Percentiles rank a stretch among this genome's conserved stretches.
phyloP scores from a whole-genome alignment of 2,888 invertebrate species.

The Choreutis nemorana region DNA sequence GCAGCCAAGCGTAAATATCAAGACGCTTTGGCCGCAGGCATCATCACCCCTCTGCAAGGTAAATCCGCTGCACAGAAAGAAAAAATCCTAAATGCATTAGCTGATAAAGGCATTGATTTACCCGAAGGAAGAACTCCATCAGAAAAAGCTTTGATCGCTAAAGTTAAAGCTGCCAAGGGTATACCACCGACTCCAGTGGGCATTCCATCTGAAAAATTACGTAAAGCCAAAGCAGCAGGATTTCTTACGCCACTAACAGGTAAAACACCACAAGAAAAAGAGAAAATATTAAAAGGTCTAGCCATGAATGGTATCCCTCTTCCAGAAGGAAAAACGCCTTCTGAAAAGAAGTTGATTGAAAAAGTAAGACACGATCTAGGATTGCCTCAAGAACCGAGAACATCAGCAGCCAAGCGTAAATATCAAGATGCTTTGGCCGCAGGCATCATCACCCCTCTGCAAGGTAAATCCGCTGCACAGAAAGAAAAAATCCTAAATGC shows the following conservation, averaged over 20 bases:
- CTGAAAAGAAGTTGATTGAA: conserved; percentile 17
- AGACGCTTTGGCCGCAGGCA: conserved; percentile 14
- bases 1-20: conserved; percentile 12
- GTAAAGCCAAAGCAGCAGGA: conserved; percentile 19
- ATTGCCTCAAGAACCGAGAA: conserved; percentile 19
- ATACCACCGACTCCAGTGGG: conserved; percentile 13
- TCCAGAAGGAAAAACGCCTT: conserved; percentile 18
- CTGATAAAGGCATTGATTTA: conserved; percentile 8
- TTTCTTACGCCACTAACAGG: conserved; percentile 20
- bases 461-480: conserved; percentile 16
- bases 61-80: conserved; percentile 12
- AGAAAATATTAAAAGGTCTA: conserved; percentile 16
- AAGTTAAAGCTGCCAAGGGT: conserved; percentile 10
- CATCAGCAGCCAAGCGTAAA: conserved; percentile 14
- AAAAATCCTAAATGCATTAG: conserved; percentile 10
- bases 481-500: conserved; percentile 17
- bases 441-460: conserved; percentile 17
- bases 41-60: conserved; percentile 11
- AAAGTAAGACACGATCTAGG: conserved; percentile 20
- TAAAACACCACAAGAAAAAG: conserved; percentile 17
- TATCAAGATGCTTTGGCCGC: conserved; percentile 16
- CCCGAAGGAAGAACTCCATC: conserved; percentile 12
- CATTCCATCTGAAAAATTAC: conserved; percentile 15
- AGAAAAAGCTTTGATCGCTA: conserved; percentile 12
- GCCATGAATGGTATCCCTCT: conserved; percentile 16